phyloP scores from a whole-genome alignment of 2,888 invertebrate species.

The Leptopilina syphax region DNA sequence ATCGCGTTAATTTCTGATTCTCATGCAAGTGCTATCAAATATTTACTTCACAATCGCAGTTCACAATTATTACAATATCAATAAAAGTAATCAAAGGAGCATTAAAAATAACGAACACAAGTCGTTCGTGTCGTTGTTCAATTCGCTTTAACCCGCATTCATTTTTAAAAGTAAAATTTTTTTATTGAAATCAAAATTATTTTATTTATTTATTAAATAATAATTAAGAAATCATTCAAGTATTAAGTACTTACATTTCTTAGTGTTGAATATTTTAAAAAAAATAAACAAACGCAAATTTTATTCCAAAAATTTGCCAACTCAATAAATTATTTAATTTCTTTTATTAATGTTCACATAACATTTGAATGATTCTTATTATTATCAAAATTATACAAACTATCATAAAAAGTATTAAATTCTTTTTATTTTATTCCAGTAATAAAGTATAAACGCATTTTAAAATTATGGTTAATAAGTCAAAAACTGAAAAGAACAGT shows the following conservation, averaged over 20 bases:
- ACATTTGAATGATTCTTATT: constrained; percentile 7
- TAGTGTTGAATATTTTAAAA: neutral
- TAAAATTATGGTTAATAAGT: too few species aligned
- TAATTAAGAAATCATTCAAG: constrained; percentile 4
- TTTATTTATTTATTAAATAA: neutral
- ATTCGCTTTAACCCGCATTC: constrained; percentile 7
- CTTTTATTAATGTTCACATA: neutral
- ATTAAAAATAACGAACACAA: constrained; percentile 48
- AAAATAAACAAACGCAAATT: too few species aligned
- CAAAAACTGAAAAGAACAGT: too few species aligned
- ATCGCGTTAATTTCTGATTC: constrained; percentile 49
- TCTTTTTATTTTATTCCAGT: neutral
- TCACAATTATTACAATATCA: constrained; percentile 54
- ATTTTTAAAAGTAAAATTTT: neutral
- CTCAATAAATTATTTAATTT: neutral
- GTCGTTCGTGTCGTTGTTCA: constrained; percentile 9
- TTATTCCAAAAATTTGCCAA: too few species aligned
- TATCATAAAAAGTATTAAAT: constrained; percentile 15
- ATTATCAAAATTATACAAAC: neutral
- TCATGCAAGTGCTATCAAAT: constrained; percentile 44
- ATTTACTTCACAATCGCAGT: constrained; percentile 44
- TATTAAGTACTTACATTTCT: neutral
- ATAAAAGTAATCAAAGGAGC: constrained; percentile 59
- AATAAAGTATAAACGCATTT: neutral
- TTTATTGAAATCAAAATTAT: neutral